These are phyloP conservation scores for Mus pahari DNA, from an alignment of 2,113 vertebrate species.

Conservation along the genomic window DNA sequence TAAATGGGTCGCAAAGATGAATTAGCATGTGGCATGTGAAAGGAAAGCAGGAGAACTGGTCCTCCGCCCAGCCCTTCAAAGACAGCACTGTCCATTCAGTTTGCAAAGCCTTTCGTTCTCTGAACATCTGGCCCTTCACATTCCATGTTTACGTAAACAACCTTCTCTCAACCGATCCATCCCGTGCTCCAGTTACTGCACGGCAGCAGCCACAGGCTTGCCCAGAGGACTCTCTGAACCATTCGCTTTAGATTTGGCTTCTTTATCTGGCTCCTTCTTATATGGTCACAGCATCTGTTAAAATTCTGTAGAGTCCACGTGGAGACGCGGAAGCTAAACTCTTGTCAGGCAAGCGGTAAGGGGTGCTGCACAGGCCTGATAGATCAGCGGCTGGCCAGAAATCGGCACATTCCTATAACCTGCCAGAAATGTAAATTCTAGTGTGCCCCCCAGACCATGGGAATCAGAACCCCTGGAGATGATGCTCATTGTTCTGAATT, in stretches of 20 bases:
- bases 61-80: conserved; percentile 76
- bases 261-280: not conserved
- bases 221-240: not conserved
- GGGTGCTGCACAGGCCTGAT: not conserved
- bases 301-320: not conserved
- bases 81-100: conserved; percentile 36
- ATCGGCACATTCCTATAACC: not conserved
- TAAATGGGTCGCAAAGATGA: conserved; percentile 67
- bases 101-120: conserved; percentile 37
- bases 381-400: not conserved
- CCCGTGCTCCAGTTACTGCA: not conserved
- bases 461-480: accelerated
- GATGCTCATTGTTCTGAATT: accelerated
- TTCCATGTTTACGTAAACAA: conserved; percentile 69
- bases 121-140: conserved; percentile 33
- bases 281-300: too few relatives aligned
- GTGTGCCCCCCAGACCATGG: not conserved
- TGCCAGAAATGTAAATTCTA: not conserved
- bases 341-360: not conserved
- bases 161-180: not conserved
- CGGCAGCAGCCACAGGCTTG: not conserved
- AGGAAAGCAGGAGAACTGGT: conserved; percentile 72
- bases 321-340: not conserved
- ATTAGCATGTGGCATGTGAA: conserved; percentile 70
- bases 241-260: not conserved